phyloP scores from a whole-genome alignment of 2,797 vertebrate species.

The Molossus molossus region DNA sequence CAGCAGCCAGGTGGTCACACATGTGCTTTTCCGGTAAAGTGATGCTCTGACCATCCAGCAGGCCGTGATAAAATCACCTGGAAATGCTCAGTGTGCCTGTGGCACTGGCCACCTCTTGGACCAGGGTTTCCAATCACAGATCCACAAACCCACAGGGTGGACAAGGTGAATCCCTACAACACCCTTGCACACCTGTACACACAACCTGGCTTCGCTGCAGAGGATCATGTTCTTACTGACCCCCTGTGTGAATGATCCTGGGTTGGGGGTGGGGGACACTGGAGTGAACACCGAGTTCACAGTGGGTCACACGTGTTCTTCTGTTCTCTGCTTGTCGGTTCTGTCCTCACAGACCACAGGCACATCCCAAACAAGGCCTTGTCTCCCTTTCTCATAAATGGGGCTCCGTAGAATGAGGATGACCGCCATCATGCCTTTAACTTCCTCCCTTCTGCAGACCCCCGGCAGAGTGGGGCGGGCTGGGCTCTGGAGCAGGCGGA shows the following conservation, averaged over 20 bases:
- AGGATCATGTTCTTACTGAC: not conserved
- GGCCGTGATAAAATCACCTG: not conserved
- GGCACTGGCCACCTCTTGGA: not conserved
- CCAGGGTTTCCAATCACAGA: not conserved
- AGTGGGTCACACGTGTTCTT: not conserved
- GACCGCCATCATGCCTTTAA: not conserved
- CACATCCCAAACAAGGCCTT: not conserved
- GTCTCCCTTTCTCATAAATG: not conserved
- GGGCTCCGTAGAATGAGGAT: not conserved
- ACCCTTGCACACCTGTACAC: accelerated
- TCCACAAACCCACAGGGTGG: not conserved
- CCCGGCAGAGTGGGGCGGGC: not conserved
- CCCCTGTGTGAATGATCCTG: too few relatives aligned
- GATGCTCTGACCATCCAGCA: not conserved
- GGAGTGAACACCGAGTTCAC: not conserved
- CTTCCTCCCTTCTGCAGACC: not conserved
- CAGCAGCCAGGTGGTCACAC: not conserved
- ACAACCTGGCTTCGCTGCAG: not conserved
- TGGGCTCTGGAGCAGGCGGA: not conserved
- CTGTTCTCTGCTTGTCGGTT: not conserved
- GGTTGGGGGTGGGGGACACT: too few relatives aligned
- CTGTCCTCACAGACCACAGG: not conserved
- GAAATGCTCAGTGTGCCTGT: not conserved
- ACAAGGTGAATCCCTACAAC: accelerated
- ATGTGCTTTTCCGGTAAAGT: not conserved